Evolutionary conservation across 2,888 invertebrate genomes (phyloP).

Genomic region (Drosophila nigricruria): DNA sequence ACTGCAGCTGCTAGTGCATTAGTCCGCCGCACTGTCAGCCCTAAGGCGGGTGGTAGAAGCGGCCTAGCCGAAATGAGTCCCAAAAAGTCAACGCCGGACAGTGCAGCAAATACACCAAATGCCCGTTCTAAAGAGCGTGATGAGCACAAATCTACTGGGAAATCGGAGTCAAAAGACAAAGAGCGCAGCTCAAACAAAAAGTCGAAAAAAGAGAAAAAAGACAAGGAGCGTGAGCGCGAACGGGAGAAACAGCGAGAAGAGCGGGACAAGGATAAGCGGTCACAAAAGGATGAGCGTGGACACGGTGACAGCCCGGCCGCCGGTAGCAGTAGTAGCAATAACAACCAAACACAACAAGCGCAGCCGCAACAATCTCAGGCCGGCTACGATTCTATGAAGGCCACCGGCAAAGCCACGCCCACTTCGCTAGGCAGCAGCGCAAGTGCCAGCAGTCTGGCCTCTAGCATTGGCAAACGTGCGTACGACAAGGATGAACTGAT

Average conservation of each 20-base stretch:
- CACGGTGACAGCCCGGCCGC: constrained; percentile 52
- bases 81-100: constrained; percentile 49
- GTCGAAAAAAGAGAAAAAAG: constrained; percentile 87
- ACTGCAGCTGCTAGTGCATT: constrained; percentile 31
- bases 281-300: constrained; percentile 61
- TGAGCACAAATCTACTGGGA: constrained; percentile 59
- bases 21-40: constrained; percentile 69
- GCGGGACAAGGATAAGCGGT: constrained; percentile 80
- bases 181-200: constrained; percentile 85
- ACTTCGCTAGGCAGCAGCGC: constrained; percentile 64
- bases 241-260: constrained; percentile 85
- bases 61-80: constrained; percentile 64
- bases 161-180: constrained; percentile 69
- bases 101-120: constrained; percentile 46
- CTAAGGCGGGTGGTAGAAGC: constrained; percentile 51
- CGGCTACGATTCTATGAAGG: constrained; percentile 39
- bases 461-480: constrained; percentile 46
- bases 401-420: constrained; percentile 65
- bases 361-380: constrained; percentile 36
- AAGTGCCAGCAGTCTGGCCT: constrained; percentile 52
- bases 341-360: constrained; percentile 19
- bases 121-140: constrained; percentile 75
- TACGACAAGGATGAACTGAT: constrained; percentile 60
- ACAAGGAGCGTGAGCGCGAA: constrained; percentile 87
- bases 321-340: constrained; percentile 30